phyloP scores from a whole-genome alignment of 1,140 invertebrate species.

The Pissodes strobi region DNA sequence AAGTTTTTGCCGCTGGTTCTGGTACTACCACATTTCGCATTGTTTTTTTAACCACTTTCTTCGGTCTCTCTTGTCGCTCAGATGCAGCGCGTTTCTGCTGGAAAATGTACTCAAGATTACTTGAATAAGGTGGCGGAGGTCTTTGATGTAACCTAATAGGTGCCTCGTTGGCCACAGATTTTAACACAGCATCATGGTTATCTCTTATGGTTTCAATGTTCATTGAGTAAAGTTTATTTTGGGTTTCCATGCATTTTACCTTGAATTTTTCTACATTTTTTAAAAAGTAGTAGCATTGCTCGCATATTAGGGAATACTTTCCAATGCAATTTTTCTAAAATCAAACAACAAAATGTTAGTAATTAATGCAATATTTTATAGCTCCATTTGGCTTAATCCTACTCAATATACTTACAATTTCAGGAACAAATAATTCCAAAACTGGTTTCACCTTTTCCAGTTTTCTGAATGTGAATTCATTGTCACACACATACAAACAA shows the following conservation, averaged over 20 bases:
- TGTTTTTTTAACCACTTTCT: too few species aligned
- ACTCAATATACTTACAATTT: background rate
- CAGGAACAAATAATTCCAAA: slow-evolving; percentile 10
- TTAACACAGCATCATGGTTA: background rate
- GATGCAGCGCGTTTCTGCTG: too few species aligned
- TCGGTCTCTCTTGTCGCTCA: too few species aligned
- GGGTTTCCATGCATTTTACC: slow-evolving; percentile 5
- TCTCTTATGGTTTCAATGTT: background rate
- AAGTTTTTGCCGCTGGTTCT: too few species aligned
- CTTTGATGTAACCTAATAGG: background rate
- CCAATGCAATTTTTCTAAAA: slow-evolving; percentile 1
- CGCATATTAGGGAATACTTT: background rate
- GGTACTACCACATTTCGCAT: too few species aligned
- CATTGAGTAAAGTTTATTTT: slow-evolving; percentile 1
- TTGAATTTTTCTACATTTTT: background rate
- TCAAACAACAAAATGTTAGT: too few species aligned
- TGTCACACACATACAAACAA: background rate
- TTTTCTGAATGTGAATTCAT: background rate
- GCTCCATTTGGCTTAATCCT: background rate
- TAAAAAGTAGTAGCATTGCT: slow-evolving; percentile 1
- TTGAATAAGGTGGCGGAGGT: too few species aligned
- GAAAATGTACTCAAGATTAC: too few species aligned
- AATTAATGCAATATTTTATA: too few species aligned
- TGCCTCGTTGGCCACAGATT: background rate
- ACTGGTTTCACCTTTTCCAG: slow-evolving; percentile 1